These are phyloP conservation scores for Parelbella ahira DNA, from an alignment of 2,888 invertebrate species.

Conservation along the genomic window DNA sequence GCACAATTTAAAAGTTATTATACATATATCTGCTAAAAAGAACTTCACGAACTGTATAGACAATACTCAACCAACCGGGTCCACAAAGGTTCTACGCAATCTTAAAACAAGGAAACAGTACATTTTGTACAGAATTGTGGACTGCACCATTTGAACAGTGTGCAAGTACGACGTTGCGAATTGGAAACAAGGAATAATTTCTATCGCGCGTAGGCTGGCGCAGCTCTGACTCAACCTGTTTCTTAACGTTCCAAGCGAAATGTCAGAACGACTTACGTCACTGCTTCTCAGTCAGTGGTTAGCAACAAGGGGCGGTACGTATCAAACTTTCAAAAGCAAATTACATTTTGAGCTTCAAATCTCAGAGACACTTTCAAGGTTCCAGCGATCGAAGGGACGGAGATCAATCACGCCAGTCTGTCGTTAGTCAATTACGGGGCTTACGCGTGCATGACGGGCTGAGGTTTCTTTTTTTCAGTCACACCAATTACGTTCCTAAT, in stretches of 20 bases:
- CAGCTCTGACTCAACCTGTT: slow-evolving; percentile 34
- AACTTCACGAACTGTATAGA: no score
- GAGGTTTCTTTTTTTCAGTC: no score
- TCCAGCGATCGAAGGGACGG: background rate
- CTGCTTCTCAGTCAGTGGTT: background rate
- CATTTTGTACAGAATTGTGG: no score
- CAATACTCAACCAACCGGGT: no score
- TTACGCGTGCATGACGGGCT: slow-evolving; percentile 1
- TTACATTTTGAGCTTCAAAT: background rate
- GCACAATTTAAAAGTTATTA: no score
- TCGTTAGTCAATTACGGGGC: slow-evolving; percentile 1
- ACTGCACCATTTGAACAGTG: no score
- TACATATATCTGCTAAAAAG: no score
- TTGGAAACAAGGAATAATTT: slow-evolving; percentile 34
- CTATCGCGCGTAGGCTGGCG: slow-evolving; percentile 28
- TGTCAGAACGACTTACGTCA: slow-evolving; percentile 27
- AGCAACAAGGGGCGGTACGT: slow-evolving; percentile 5
- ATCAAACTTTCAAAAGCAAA: slow-evolving; percentile 6
- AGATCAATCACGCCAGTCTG: background rate
- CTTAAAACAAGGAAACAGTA: no score
- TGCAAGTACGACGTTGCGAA: slow-evolving; percentile 29
- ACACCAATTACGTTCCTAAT: no score
- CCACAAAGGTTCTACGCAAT: no score
- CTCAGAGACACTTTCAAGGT: slow-evolving; percentile 1
- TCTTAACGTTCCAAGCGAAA: slow-evolving; percentile 27